Conservation (phyloP, 2,888 invertebrate species). For the Cosmia trapezina region DNA sequence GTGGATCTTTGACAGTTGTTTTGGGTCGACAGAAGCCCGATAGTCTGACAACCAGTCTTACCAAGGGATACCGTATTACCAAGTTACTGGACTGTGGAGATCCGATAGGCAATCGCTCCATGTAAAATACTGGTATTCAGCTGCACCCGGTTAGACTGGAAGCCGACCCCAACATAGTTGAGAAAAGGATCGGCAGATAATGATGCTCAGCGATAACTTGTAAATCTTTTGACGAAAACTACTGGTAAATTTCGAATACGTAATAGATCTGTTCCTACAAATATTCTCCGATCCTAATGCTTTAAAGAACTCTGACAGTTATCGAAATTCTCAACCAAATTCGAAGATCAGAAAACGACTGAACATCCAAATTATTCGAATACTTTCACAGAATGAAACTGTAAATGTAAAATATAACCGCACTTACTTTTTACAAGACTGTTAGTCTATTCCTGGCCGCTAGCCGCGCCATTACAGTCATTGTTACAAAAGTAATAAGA, state of each 20-base stretch:
- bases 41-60: no score
- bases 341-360: conserved; percentile 20
- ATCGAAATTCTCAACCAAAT: conserved; percentile 21
- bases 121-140: no score
- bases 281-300: not conserved
- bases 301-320: conserved; percentile 20
- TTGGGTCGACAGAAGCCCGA: no score
- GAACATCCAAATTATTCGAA: conserved; percentile 24
- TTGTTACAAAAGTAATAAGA: conserved; percentile 56
- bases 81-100: no score
- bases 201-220: not conserved
- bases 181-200: no score
- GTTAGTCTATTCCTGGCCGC: conserved; percentile 23
- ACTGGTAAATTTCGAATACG: not conserved
- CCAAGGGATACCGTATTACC: no score
- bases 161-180: no score
- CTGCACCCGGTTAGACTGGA: no score
- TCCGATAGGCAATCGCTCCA: no score
- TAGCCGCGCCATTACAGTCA: conserved; percentile 36
- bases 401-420: conserved; percentile 40
- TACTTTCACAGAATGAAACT: conserved; percentile 13
- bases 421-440: conserved; percentile 38
- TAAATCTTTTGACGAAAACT: not conserved
- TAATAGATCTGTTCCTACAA: not conserved
- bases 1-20: no score